Evolutionary conservation across 30 jellyfish, hydroid and myxozoan species (phyloP).

Genomic region (Aurelia aurita complex sp. Pacific): DNA sequence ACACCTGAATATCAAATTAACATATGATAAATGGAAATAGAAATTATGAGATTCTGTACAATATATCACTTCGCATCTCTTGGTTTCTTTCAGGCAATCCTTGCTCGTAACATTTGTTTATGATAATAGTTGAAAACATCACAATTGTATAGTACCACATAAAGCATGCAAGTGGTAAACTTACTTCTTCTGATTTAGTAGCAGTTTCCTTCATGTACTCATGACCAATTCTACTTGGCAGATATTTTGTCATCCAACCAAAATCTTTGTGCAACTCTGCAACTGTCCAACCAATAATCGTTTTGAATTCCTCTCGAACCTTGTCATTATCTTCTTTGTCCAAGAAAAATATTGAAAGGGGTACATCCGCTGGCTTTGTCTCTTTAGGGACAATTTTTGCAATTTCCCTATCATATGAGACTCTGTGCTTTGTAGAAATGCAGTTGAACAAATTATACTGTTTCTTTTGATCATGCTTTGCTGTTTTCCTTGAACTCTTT

Average conservation of each 20-base stretch:
- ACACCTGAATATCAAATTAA: conserved; percentile 24
- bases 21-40: not conserved
- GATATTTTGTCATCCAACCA: conserved; percentile 39
- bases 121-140: no score
- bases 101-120: no score
- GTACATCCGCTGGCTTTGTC: no score
- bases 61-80: no score
- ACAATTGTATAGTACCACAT: no score
- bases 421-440: conserved; percentile 40
- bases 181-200: conserved; percentile 32
- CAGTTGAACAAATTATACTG: conserved; percentile 39
- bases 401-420: conserved; percentile 29
- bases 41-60: no score
- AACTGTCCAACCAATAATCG: conserved; percentile 35
- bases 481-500: conserved; percentile 36
- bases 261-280: conserved; percentile 33
- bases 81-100: no score
- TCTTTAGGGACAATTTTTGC: not conserved
- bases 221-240: conserved; percentile 43
- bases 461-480: conserved; percentile 36
- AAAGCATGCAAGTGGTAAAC: not conserved
- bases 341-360: not conserved
- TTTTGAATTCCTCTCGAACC: conserved; percentile 38
- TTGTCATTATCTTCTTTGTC: conserved; percentile 32
- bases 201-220: conserved; percentile 42